Evolutionary conservation across 2,113 vertebrate genomes (phyloP).

Genomic region (Microtus ochrogaster): DNA sequence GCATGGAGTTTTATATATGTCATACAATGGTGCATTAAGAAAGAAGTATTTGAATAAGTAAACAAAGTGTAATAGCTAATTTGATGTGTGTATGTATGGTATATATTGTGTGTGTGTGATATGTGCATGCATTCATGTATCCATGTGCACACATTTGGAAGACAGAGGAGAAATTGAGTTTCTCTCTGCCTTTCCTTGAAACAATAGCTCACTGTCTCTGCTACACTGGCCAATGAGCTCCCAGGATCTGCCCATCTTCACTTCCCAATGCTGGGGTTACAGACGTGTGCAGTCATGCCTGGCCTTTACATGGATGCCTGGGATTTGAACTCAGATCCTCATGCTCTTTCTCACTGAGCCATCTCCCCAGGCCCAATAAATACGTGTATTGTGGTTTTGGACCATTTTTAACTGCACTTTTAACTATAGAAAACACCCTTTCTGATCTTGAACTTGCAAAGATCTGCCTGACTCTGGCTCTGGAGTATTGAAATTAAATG

Average conservation of each 20-base stretch:
- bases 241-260: not conserved
- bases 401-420: not conserved
- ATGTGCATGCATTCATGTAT: not conserved
- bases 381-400: not conserved
- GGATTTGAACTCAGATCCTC: not conserved
- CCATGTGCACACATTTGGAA: not conserved
- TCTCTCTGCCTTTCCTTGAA: not conserved
- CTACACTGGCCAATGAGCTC: not conserved
- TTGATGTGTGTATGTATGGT: not conserved
- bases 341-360: not conserved
- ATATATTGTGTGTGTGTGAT: not conserved
- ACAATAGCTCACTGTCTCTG: not conserved
- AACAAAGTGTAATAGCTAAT: not conserved
- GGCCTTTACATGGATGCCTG: not conserved
- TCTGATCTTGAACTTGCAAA: not conserved
- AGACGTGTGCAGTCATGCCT: not conserved
- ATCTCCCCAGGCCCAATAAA: not conserved
- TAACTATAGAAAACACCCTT: not conserved
- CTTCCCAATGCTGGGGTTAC: not conserved
- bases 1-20: not conserved
- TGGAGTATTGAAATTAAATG: not conserved
- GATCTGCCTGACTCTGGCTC: not conserved
- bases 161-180: too few species aligned
- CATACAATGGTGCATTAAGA: not conserved
- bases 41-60: not conserved